phyloP scores from a whole-genome alignment of 2,888 invertebrate genomes.

The Alloplasta piceator region DNA sequence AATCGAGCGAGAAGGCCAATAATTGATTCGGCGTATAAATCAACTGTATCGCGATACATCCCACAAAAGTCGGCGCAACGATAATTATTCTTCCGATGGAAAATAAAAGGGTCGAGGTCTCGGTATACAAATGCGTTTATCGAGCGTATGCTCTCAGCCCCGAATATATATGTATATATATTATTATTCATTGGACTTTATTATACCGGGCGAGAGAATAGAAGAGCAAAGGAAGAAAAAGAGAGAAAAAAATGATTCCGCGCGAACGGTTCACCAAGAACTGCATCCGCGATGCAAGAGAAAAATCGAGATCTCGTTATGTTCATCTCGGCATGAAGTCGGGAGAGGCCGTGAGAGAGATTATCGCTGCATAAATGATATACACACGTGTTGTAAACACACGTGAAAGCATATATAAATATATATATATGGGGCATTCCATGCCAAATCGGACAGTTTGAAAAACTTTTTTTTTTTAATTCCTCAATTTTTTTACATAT shows the following conservation, averaged over 20 bases:
- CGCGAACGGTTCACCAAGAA: background rate
- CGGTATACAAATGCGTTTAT: constrained; percentile 17
- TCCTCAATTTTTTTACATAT: too few relatives aligned
- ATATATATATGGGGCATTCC: too few relatives aligned
- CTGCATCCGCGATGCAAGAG: constrained; percentile 31
- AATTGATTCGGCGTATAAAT: background rate
- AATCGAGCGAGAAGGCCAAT: background rate
- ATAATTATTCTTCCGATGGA: constrained; percentile 44
- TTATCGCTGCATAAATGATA: constrained; percentile 41
- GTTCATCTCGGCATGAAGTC: constrained; percentile 38
- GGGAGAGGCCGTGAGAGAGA: constrained; percentile 55
- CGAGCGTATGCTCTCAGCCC: constrained; percentile 6
- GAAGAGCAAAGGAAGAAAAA: constrained; percentile 37
- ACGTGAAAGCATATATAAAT: background rate
- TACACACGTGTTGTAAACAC: constrained; percentile 9
- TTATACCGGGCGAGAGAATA: constrained; percentile 33
- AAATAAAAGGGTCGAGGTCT: constrained; percentile 42
- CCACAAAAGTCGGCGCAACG: background rate
- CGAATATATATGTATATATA: background rate
- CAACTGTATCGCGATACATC: background rate
- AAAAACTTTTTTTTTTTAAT: too few relatives aligned
- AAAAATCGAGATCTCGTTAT: constrained; percentile 53
- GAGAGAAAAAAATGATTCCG: constrained; percentile 34
- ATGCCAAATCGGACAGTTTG: too few relatives aligned
- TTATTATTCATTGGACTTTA: constrained; percentile 6